Base-by-base conservation (phyloP, 2,797 vertebrate genomes). In the Phataginus tricuspis region DNA sequence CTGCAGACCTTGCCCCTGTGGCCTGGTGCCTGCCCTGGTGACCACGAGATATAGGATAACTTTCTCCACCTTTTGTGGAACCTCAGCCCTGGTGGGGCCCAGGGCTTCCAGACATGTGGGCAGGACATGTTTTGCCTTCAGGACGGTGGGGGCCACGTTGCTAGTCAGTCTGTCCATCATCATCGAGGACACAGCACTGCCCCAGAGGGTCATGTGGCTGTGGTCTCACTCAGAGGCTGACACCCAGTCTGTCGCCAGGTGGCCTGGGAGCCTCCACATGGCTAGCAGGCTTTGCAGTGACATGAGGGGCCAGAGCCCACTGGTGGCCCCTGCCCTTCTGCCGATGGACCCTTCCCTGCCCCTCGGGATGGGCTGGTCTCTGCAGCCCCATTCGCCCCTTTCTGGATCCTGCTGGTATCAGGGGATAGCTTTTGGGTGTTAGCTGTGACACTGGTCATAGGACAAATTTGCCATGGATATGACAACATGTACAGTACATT, bases 1-100 rank as follows among this genome's bases (percentile, higher is more conserved):
- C 90, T 71, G 95, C 96, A 97, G 97, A 95, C 94, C 34, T 31
- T 7, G 98, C 97, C 98, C 98, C 80, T 0, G 1, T 57, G 99
- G 98, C 99, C 90, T 99, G 99, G 98, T 98, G 99, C 98, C 99
- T 86, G 88, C 92, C n/a, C 72, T 91, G 95, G 92, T 95, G 88
- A 64, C 95, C 72, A 68, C 94, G 85, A 66, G 53, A 89, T 94
- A 95, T 97, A 94, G 95, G 63, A 92, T 94, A 49, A 86, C 79
- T 49, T 39, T 59, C n/a, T 90, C 37, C 61, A 31, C 64, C 75
- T 98, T 98, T 98, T 96, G 86, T 94, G 96, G 49, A 90, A 79
- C 82, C 27, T 95, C 93, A 64, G 5, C 96, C 78, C 96, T 64
- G 85, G n/a, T 74, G 98, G 95, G 77, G 82, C 97, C 96, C 94